A percentile compares a stretch with the other conserved stretches of the same genome.
These are phyloP conservation scores for Austrofundulus limnaeus DNA, from an alignment of 2,113 vertebrate genomes.

Conservation along the genomic window DNA sequence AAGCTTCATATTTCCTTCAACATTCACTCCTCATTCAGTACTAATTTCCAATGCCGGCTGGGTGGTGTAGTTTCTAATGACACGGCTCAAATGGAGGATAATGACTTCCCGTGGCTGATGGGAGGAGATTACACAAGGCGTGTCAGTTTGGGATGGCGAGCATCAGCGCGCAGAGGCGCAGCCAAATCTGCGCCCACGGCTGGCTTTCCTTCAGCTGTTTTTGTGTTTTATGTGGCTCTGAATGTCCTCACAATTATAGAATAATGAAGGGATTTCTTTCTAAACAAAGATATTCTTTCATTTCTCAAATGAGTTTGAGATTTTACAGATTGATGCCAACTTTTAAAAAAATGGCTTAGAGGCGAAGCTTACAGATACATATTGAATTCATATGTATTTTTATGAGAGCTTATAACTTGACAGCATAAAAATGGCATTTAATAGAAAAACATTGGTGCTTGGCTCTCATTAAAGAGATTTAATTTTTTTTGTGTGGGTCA, in stretches of 20 bases:
- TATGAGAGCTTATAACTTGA: no score
- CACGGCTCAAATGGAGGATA: slow-evolving; percentile 41
- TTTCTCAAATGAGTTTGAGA: background rate
- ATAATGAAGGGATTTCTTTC: background rate
- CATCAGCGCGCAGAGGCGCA: slow-evolving; percentile 20
- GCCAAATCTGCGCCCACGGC: slow-evolving; percentile 15
- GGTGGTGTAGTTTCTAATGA: slow-evolving; percentile 50
- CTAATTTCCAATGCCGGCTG: slow-evolving; percentile 29
- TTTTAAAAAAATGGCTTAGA: no score
- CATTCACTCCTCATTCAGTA: slow-evolving; percentile 32
- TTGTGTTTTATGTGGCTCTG: background rate
- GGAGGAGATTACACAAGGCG: slow-evolving; percentile 51
- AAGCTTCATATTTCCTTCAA: slow-evolving; percentile 30
- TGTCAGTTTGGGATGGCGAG: slow-evolving; percentile 45
- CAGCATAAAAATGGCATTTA: no score
- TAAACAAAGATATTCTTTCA: background rate
- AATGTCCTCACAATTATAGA: background rate
- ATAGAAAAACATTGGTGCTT: no score
- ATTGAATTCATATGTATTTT: no score
- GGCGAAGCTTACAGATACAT: no score
- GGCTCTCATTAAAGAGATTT: no score
- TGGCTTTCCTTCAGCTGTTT: background rate
- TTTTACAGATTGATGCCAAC: background rate
- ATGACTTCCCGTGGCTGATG: slow-evolving; percentile 45
- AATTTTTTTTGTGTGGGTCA: no score